Evolutionary conservation across 2,888 invertebrate genomes (phyloP).

Genomic region (Cecidostiba fungosa): DNA sequence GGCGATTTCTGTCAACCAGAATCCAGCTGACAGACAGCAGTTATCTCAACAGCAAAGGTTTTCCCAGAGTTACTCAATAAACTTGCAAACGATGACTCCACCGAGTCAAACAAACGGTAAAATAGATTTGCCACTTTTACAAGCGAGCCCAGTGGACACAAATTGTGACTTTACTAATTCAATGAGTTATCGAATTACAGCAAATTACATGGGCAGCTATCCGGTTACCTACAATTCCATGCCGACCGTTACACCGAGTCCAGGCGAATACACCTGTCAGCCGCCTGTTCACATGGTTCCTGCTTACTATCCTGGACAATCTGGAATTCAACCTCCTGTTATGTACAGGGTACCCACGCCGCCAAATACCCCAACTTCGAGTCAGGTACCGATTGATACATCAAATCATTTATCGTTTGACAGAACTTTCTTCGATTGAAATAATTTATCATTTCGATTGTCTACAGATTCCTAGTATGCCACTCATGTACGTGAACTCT

Average conservation of each 20-base stretch:
- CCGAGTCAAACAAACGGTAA: conserved; percentile 76
- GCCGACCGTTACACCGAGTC: conserved; percentile 73
- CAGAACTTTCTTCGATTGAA: not conserved
- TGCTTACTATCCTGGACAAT: conserved; percentile 75
- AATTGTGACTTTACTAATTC: not conserved
- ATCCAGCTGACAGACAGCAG: conserved; percentile 72
- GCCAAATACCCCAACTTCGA: conserved; percentile 77
- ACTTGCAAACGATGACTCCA: conserved; percentile 76
- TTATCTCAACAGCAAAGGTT: conserved; percentile 73
- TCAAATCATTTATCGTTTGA: not conserved
- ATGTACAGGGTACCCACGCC: conserved; percentile 78
- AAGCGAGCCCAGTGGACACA: too few relatives aligned
- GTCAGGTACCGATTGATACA: conserved; percentile 70
- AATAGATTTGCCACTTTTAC: not conserved
- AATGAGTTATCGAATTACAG: conserved; percentile 64
- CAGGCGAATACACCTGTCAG: conserved; percentile 75
- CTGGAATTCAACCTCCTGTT: conserved; percentile 76
- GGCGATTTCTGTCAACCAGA: conserved; percentile 74
- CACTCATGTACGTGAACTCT: conserved; percentile 78
- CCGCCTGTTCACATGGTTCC: conserved; percentile 77
- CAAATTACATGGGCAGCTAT: conserved; percentile 76
- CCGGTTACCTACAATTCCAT: conserved; percentile 76
- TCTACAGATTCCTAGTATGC: conserved; percentile 75
- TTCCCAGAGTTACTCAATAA: conserved; percentile 75
- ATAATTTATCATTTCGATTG: conserved; percentile 27